Base-by-base conservation (phyloP, 1,140 invertebrate species). In the Plodia interpunctella region DNA sequence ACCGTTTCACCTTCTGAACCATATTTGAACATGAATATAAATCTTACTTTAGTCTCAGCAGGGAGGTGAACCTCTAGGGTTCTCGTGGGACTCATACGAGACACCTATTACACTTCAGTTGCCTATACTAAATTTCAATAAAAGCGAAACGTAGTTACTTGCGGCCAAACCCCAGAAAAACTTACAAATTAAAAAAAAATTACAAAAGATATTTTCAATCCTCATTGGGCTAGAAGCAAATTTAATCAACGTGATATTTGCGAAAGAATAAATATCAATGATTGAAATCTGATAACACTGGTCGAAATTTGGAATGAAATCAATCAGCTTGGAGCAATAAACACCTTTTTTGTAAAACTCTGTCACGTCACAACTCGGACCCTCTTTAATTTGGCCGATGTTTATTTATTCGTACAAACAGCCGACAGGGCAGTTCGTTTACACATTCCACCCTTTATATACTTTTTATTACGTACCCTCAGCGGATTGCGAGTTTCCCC, bases 331-430 rank as follows among this genome's bases (percentile, higher is more conserved):
- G 49, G 30, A 54, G 44, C 58, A 66, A 70, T 68, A 73, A 68
- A 70, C 62, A 65, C 60, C 53, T 57, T 51, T 35, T 58, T 44
- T 50, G 32, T 53, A 53, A 56, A 55, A 56, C 54, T 35, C 44
- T 51, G 59, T 57, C 56, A 56, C 44, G 55, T 28, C 25, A 19
- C 21, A 20, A 25, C 28, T 20, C 35, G 38, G 19, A 51, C 70
- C 69, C 73, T 72, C 68, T 76, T 78, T 79, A 79, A 79, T 78
- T 82, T 78, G 68, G 60, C 65, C 61, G 70, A 70, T 78, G 75
- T 82, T 76, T 82, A 80, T 78, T 82, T 81, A 81, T 81, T 74
- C 59, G 71, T 57, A 65, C 68, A 72, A 69, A 75, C 63, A 70
- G 65, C 54, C 59, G 64, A 66, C 65, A 59, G 68, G 67, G 56